Evolutionary conservation across 2,888 invertebrate species (phyloP).

Genomic region (Zygogramma bicolorata): DNA sequence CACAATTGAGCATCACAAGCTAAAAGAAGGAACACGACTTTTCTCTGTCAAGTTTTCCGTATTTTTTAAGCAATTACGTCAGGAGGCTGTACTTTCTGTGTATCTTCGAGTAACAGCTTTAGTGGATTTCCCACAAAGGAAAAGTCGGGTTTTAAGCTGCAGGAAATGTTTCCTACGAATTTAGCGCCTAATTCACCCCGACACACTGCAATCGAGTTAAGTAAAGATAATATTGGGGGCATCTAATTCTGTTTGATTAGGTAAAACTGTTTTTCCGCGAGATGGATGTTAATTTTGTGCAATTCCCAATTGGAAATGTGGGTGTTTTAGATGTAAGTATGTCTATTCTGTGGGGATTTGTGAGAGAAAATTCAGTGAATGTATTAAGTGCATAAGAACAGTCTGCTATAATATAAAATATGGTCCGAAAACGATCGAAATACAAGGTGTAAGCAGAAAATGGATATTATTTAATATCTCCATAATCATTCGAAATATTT

Average conservation of each 20-base stretch:
- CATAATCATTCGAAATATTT: no score
- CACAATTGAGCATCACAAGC: no score
- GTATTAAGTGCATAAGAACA: no score
- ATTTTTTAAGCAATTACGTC: not conserved
- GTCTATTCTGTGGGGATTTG: no score
- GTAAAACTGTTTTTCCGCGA: not conserved
- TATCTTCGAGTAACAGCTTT: conserved; percentile 1
- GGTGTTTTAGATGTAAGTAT: no score
- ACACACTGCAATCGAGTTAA: not conserved
- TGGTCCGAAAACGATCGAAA: no score
- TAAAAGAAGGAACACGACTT: no score
- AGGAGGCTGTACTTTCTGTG: not conserved
- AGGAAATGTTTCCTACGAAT: not conserved
- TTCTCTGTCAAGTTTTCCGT: not conserved
- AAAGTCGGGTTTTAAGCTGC: not conserved
- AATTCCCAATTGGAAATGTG: not conserved
- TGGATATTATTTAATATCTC: no score
- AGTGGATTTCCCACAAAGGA: not conserved
- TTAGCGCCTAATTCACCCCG: not conserved
- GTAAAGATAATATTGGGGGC: conserved; percentile 4
- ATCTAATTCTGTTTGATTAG: not conserved
- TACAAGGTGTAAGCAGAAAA: no score
- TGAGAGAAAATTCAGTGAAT: no score
- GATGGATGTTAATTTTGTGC: not conserved
- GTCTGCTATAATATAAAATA: no score